These are phyloP conservation scores for Neodon shergylaensis DNA, from an alignment of 2,113 vertebrate species.

Conservation along the genomic window DNA sequence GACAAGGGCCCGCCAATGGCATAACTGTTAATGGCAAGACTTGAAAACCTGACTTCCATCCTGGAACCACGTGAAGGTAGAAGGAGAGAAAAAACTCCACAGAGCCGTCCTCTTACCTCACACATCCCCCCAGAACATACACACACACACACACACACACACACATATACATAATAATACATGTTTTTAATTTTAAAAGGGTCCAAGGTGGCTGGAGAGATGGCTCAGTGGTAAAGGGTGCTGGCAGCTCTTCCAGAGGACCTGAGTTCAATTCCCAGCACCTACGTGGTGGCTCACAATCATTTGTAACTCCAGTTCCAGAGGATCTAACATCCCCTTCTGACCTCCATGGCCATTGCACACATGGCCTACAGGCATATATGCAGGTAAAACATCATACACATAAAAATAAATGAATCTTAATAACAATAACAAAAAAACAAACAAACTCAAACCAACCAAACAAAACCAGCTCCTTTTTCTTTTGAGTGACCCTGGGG, in stretches of 20 bases:
- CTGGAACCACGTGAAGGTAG: neutral
- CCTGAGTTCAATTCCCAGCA: neutral
- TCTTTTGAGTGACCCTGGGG: too few relatives aligned
- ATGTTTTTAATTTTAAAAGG: neutral
- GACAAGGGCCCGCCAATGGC: neutral
- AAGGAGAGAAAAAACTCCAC: neutral
- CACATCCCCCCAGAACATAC: neutral
- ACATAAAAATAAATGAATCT: neutral
- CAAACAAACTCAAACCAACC: neutral
- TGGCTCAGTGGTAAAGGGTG: neutral
- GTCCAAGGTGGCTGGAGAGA: neutral
- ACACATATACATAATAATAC: neutral
- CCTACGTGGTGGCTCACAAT: neutral
- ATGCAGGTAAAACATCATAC: neutral
- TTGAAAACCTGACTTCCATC: neutral
- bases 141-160: fast-evolving
- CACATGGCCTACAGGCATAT: too few relatives aligned
- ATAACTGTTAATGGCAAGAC: neutral
- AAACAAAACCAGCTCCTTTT: neutral
- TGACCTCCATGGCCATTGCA: neutral
- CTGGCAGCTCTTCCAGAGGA: neutral
- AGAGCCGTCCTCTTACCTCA: neutral
- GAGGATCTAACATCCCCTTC: neutral
- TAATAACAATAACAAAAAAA: neutral
- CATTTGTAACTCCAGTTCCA: neutral